Evolutionary conservation across 2,797 vertebrate genomes (phyloP).

Genomic region (Poeciliopsis turneri): DNA sequence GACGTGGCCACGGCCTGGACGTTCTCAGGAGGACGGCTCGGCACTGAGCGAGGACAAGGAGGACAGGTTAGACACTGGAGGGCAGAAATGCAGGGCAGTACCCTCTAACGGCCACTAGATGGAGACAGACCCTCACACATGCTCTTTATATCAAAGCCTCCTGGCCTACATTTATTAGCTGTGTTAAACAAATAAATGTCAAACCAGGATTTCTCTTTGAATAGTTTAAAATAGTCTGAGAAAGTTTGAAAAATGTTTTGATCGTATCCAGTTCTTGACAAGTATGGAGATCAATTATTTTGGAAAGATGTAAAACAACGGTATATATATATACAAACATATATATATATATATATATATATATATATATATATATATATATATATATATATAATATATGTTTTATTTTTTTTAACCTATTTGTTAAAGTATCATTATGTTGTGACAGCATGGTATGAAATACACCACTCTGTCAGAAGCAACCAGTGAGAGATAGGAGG

Average conservation of each 20-base stretch:
- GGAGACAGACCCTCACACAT: constrained; percentile 40
- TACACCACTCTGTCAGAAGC: too few species aligned
- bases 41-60: constrained; percentile 80
- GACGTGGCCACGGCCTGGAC: constrained; percentile 92
- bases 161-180: neutral
- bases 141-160: neutral
- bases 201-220: neutral
- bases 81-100: constrained; percentile 15
- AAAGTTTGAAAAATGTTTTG: neutral
- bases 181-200: neutral
- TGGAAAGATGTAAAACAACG: neutral
- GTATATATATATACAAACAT: too few species aligned
- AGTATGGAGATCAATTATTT: neutral
- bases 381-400: too few species aligned
- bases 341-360: too few species aligned
- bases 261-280: neutral
- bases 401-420: too few species aligned
- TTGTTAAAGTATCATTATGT: too few species aligned
- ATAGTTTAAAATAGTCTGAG: neutral
- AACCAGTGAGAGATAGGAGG: too few species aligned
- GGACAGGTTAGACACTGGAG: neutral
- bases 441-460: too few species aligned
- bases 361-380: too few species aligned
- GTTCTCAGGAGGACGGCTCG: constrained; percentile 94
- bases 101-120: constrained; percentile 56